A percentile compares a stretch with the other conserved stretches of the same genome.
Evolutionary conservation across 2,888 invertebrate genomes (phyloP).

Genomic region (Chrysina gloriosa): DNA sequence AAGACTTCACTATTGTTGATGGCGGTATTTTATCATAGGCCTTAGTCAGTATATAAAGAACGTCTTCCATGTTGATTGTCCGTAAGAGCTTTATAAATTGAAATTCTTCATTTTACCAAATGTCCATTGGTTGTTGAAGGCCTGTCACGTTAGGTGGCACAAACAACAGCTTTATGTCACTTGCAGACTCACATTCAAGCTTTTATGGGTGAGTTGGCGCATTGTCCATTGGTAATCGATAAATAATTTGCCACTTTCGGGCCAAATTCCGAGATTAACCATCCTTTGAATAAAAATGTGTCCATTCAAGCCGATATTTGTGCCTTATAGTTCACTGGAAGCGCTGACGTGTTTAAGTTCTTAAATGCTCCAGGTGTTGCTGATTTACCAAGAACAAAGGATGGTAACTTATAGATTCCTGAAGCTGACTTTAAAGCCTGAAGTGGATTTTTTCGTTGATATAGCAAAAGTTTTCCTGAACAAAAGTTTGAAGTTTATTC

Average conservation of each 20-base stretch:
- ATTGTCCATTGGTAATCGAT: not conserved
- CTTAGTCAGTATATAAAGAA: too few species aligned
- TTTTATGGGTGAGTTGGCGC: too few species aligned
- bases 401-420: slow-evolving; percentile 50
- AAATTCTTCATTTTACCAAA: slow-evolving; percentile 27
- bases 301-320: slow-evolving; percentile 37
- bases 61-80: too few species aligned
- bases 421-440: slow-evolving; percentile 47
- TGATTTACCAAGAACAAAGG: slow-evolving; percentile 50
- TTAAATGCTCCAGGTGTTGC: slow-evolving; percentile 47
- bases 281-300: slow-evolving; percentile 23
- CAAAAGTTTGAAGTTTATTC: slow-evolving; percentile 2
- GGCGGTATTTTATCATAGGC: too few species aligned
- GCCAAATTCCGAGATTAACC: slow-evolving; percentile 34
- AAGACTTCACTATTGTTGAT: too few species aligned
- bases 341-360: slow-evolving; percentile 39
- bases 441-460: slow-evolving; percentile 42
- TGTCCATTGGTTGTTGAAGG: slow-evolving; percentile 23
- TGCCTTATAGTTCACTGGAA: slow-evolving; percentile 45
- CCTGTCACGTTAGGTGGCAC: slow-evolving; percentile 26
- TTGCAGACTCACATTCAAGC: not conserved
- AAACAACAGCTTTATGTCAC: slow-evolving; percentile 15
- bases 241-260: slow-evolving; percentile 21
- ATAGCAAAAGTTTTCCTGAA: slow-evolving; percentile 39
- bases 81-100: too few species aligned